These are phyloP conservation scores for Centropus bengalensis DNA, from an alignment of 2,113 vertebrate species.

Conservation along the genomic window DNA sequence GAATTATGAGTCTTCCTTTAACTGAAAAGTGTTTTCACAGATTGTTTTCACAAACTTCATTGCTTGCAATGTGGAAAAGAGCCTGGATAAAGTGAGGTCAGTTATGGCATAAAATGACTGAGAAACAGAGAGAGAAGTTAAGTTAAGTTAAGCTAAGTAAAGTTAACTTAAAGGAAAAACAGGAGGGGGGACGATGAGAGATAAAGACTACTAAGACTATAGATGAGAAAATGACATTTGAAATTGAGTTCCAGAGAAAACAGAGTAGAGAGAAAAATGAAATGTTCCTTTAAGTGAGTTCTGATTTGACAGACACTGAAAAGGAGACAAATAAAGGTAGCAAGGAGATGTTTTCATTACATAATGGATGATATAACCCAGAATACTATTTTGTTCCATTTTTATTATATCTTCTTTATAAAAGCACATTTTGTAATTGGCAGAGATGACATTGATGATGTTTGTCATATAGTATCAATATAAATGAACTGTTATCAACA, in stretches of 20 bases:
- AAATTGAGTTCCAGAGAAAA: neutral
- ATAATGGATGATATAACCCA: neutral
- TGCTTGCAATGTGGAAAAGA: neutral
- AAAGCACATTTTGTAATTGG: neutral
- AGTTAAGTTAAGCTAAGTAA: no score
- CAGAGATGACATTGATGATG: neutral
- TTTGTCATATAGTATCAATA: neutral
- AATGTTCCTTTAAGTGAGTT: neutral
- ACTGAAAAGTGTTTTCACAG: neutral
- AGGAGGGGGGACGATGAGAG: no score
- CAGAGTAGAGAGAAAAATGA: neutral
- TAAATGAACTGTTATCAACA: neutral
- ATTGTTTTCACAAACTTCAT: neutral
- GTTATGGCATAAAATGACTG: neutral
- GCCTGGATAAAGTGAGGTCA: neutral
- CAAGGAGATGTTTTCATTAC: neutral
- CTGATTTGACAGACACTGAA: neutral
- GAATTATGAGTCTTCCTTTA: neutral
- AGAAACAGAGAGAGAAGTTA: no score
- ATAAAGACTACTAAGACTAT: neutral
- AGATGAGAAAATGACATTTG: neutral
- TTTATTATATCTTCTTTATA: neutral
- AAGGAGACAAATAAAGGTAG: neutral
- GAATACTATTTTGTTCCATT: neutral
- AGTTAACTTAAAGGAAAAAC: neutral